Conservation (phyloP, 2,797 vertebrate species). For the Myripristis murdjan region DNA sequence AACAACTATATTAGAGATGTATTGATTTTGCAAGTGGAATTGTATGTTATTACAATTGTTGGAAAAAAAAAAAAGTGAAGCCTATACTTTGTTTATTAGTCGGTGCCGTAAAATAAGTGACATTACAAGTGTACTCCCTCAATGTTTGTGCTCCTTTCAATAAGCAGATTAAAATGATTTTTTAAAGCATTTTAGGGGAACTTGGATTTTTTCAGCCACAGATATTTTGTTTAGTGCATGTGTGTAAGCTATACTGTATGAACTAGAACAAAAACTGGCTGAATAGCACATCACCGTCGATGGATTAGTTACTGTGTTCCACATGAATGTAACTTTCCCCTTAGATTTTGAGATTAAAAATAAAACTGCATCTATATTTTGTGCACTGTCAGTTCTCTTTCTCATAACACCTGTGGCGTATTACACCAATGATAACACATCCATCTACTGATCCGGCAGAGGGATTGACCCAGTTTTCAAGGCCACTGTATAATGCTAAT, state of each 20-base stretch:
- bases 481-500: conserved; percentile 15
- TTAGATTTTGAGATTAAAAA: conserved; percentile 69
- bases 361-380: conserved; percentile 32
- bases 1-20: conserved; percentile 17
- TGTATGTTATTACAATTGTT: conserved; percentile 22
- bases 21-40: conserved; percentile 12
- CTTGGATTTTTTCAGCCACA: conserved; percentile 11
- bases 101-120: background rate
- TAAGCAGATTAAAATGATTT: conserved; percentile 12
- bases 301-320: conserved; percentile 46
- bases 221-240: conserved; percentile 62
- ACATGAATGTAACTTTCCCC: conserved; percentile 51
- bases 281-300: conserved; percentile 35
- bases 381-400: conserved; percentile 35
- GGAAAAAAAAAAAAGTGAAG: background rate
- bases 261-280: conserved; percentile 22
- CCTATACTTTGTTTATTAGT: background rate
- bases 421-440: conserved; percentile 37
- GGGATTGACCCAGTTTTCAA: conserved; percentile 53
- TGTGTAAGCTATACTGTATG: conserved; percentile 21
- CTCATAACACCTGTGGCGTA: conserved; percentile 14
- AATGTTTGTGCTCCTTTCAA: conserved; percentile 47
- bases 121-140: conserved; percentile 26
- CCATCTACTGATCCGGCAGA: conserved; percentile 29
- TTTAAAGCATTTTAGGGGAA: conserved; percentile 16